Base-by-base conservation (phyloP, 2,888 invertebrate genomes). In the Clunio marinus region DNA sequence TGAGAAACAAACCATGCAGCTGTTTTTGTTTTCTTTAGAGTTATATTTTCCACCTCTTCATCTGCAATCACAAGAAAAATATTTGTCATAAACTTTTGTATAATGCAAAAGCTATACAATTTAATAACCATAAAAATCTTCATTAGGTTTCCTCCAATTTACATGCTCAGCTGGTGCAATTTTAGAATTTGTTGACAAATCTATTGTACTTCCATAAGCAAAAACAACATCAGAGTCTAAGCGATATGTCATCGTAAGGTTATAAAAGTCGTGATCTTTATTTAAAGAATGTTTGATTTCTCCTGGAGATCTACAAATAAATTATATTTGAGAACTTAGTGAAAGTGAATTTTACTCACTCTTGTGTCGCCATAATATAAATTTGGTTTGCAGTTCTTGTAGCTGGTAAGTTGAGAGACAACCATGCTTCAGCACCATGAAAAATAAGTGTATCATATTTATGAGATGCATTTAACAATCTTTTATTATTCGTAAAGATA, bases 1-100 rank as follows among this genome's bases (percentile, higher is more conserved):
- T 83, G 81, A 25, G 83, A 83, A 4, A 82, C 82, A 71, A 84
- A 81, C 84, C 84, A 84, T 2, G 81, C 80, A 68, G 76, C 84
- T 77, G 78, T 81, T 78, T 77, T 83, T 0, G 5, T 4, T 22
- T 51, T 51, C 2, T 22, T n/a, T n/a, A n/a, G n/a, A n/a, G n/a
- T n/a, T n/a, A n/a, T n/a, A n/a, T n/a, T n/a, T n/a, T n/a, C n/a
- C n/a, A n/a, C n/a, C n/a, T n/a, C n/a, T n/a, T n/a, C n/a, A n/a
- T n/a, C n/a, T n/a, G n/a, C n/a, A n/a, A n/a, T n/a, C n/a, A n/a
- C n/a, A n/a, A n/a, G n/a, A n/a, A n/a, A n/a, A n/a, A n/a, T n/a
- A n/a, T n/a, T n/a, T n/a, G n/a, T n/a, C n/a, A n/a, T n/a, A n/a
- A n/a, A n/a, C n/a, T n/a, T n/a, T n/a, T n/a, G n/a, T n/a, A n/a